Evolutionary conservation across 2,888 invertebrate species (phyloP).

Genomic region (Tineola bisselliella): DNA sequence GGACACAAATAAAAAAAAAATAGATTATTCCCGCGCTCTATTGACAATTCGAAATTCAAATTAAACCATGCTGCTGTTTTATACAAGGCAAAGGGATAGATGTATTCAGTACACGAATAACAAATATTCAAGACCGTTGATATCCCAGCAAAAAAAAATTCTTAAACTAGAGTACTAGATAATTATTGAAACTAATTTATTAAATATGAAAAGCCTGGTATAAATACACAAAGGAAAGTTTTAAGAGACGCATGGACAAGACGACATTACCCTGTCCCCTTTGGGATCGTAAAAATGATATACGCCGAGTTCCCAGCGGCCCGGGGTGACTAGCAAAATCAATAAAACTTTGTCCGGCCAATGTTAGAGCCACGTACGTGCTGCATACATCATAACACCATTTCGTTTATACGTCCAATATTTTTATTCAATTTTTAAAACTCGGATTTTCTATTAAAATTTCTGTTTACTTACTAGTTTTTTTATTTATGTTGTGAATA

Average conservation of each 20-base stretch:
- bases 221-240: background rate
- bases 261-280: conserved; percentile 8
- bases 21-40: too few species aligned
- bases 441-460: background rate
- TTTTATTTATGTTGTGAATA: background rate
- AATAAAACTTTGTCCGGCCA: conserved; percentile 7
- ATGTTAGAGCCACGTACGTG: background rate
- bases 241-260: background rate
- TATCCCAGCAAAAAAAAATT: too few species aligned
- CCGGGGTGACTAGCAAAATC: conserved; percentile 6
- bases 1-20: too few species aligned
- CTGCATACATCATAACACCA: background rate
- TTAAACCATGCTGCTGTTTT: too few species aligned
- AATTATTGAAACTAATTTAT: too few species aligned
- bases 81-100: too few species aligned
- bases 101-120: too few species aligned
- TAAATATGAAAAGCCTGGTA: too few species aligned
- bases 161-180: too few species aligned
- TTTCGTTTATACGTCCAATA: background rate
- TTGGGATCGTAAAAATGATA: conserved; percentile 11
- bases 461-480: background rate
- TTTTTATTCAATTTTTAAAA: background rate
- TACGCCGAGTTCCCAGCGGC: background rate
- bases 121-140: too few species aligned
- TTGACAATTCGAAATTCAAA: too few species aligned